Base-by-base conservation (phyloP, 2,797 vertebrate genomes). In the Potorous gilbertii region DNA sequence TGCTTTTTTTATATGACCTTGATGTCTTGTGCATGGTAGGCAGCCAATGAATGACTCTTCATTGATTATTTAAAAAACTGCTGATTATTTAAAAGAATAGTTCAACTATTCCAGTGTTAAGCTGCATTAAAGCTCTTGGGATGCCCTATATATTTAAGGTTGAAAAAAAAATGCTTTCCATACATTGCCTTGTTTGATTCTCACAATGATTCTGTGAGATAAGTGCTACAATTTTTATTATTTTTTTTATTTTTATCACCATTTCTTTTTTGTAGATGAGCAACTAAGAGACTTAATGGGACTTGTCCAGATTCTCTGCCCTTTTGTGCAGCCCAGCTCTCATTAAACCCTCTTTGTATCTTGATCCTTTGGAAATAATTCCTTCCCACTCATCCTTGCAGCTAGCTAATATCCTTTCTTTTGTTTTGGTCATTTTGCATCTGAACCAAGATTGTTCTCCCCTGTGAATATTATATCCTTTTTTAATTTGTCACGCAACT, bases 391-490 rank as follows among this genome's bases (percentile, higher is more conserved):
- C n/a, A 54, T 28, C 8, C 11, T 11, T 50, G 29, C n/a, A 0
- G 31, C 14, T 24, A 27, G 12, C 10, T 24, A 34, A 87, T 0
- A 14, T 90, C 0, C 0, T 59, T 54, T 9, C 81, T 4, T 5
- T 14, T 5, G 0, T 4, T n/a, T 24, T 14, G 10, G 3, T 31
- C 4, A 1, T 90, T 40, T 28, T 12, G 13, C 4, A 66, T 12
- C 81, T 52, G 24, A 50, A 10, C 18, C 0, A 11, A 27, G 74
- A 81, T 81, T 46, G 21, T 54, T 11, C 0, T 92, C 90, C 40
- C 28, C 52, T 21, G 46, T 56, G 55, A 89, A 55, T 11, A 29
- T 31, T 29, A 1, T 4, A 0, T 52, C 56, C 54, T 90, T 52
- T 52, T 81, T n/a, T n/a, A 40, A 21, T 56, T 3, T 54, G 2